These are phyloP conservation scores for Luffia ferchaultella DNA, from an alignment of 2,888 invertebrate genomes.

Conservation along the genomic window DNA sequence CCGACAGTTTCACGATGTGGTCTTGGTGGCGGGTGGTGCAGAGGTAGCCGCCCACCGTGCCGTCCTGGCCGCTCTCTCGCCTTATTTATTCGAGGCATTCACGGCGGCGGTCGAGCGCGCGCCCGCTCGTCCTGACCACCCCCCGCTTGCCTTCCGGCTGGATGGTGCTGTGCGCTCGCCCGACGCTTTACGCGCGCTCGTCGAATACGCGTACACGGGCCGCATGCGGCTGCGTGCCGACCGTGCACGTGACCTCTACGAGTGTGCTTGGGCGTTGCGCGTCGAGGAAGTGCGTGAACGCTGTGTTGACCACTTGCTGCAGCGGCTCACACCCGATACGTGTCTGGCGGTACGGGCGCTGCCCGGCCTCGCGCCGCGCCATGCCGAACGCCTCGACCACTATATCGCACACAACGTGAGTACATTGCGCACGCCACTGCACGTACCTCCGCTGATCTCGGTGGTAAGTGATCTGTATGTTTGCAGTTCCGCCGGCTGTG, in stretches of 20 bases:
- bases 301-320: constrained; percentile 74
- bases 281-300: constrained; percentile 77
- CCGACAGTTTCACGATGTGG: constrained; percentile 87
- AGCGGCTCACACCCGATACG: constrained; percentile 62
- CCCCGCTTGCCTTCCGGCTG: constrained; percentile 23
- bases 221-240: constrained; percentile 59
- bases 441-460: not conserved
- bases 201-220: constrained; percentile 86
- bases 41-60: constrained; percentile 78
- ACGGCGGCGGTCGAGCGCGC: constrained; percentile 70
- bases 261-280: constrained; percentile 80
- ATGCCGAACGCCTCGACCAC: constrained; percentile 61
- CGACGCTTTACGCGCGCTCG: constrained; percentile 75
- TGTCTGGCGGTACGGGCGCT: constrained; percentile 69
- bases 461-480: not conserved
- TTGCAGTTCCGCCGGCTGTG: constrained; percentile 72
- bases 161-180: constrained; percentile 53
- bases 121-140: constrained; percentile 8
- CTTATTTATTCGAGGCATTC: constrained; percentile 79
- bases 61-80: constrained; percentile 80
- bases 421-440: constrained; percentile 11
- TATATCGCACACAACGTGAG: constrained; percentile 75
- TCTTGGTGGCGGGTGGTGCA: constrained; percentile 74
- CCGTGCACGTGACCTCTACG: constrained; percentile 77
- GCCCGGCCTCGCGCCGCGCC: constrained; percentile 69